Conservation (phyloP, 2,888 invertebrate genomes). For the Mesopsocus fuscifrons region DNA sequence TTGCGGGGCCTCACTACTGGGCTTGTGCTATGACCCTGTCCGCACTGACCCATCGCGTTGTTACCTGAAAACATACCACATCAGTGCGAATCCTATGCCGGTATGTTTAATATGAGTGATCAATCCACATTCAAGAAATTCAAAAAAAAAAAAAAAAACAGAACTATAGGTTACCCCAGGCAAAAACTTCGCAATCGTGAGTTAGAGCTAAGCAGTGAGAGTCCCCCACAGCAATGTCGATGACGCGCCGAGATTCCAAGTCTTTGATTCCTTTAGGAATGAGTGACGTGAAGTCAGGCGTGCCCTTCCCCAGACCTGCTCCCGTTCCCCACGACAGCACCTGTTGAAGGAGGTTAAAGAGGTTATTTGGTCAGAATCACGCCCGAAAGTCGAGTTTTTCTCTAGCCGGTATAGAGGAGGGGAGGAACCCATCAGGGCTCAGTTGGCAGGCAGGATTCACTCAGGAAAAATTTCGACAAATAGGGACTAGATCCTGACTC, state of each 20-base stretch:
- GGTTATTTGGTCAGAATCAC: no score
- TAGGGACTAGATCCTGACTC: no score
- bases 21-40: slow-evolving; percentile 37
- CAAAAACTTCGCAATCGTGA: slow-evolving; percentile 31
- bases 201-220: slow-evolving; percentile 39
- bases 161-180: slow-evolving; percentile 32
- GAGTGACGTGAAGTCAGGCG: slow-evolving; percentile 33
- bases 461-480: no score
- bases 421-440: no score
- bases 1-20: slow-evolving; percentile 35
- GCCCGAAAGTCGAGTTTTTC: no score
- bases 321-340: slow-evolving; percentile 44
- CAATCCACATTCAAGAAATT: no score
- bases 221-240: slow-evolving; percentile 40
- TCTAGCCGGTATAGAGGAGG: neutral
- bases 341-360: slow-evolving; percentile 19
- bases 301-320: slow-evolving; percentile 35
- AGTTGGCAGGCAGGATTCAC: no score
- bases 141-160: slow-evolving; percentile 12
- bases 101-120: no score
- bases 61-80: no score
- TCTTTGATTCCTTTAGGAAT: slow-evolving; percentile 34
- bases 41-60: slow-evolving; percentile 44
- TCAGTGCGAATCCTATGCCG: no score
- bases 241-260: slow-evolving; percentile 28